phyloP scores from a whole-genome alignment of 1,140 invertebrate genomes.

The Drosophila littoralis region DNA sequence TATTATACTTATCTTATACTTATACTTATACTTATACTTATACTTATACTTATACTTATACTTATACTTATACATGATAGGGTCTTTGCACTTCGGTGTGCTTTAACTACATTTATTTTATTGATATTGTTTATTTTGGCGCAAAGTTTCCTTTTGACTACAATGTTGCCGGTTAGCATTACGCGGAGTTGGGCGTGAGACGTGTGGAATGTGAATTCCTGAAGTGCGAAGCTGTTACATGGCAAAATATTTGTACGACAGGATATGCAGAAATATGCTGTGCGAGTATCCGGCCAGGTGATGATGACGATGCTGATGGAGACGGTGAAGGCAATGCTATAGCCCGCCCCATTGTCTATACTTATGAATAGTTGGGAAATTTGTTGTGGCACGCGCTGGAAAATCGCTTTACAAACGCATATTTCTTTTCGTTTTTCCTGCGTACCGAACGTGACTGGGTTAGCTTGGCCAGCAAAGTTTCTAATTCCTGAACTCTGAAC shows the following conservation, averaged over 20 bases:
- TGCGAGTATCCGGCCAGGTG: constrained; percentile 31
- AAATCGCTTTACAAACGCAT: constrained; percentile 61
- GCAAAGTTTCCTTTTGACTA: constrained; percentile 53
- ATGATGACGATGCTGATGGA: constrained; percentile 41
- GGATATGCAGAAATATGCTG: constrained; percentile 77
- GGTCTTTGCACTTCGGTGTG: constrained; percentile 11
- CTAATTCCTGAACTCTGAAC: constrained; percentile 14
- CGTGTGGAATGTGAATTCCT: constrained; percentile 35
- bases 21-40: too few species aligned
- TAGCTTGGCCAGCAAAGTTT: constrained; percentile 25
- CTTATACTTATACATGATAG: neutral
- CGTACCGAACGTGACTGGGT: constrained; percentile 29
- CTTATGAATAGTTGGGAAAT: constrained; percentile 64
- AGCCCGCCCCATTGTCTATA: constrained; percentile 24
- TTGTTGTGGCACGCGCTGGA: constrained; percentile 63
- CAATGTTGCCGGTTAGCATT: constrained; percentile 57
- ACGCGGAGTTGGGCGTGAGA: neutral
- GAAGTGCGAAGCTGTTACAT: constrained; percentile 68
- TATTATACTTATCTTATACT: too few species aligned
- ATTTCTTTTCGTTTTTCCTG: constrained; percentile 20
- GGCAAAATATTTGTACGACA: constrained; percentile 76
- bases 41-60: too few species aligned
- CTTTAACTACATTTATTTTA: constrained; percentile 4
- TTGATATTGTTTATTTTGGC: constrained; percentile 66
- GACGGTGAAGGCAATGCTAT: constrained; percentile 52